These are phyloP conservation scores for Lasiommata megera DNA, from an alignment of 2,888 invertebrate species.

Conservation along the genomic window DNA sequence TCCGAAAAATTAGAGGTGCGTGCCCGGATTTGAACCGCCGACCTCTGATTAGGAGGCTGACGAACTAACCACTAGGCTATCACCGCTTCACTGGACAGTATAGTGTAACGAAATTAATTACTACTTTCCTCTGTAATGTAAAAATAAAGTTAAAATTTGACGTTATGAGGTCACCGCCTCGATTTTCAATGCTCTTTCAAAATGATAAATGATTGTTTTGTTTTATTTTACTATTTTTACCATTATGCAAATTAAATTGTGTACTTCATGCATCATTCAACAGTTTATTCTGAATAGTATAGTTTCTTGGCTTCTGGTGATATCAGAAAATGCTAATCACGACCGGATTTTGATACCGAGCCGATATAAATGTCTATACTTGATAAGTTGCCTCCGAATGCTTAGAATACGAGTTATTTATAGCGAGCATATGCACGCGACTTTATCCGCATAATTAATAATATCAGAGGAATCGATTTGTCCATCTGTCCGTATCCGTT, in stretches of 20 bases:
- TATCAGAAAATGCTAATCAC: slow-evolving; percentile 68
- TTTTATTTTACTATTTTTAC: slow-evolving; percentile 31
- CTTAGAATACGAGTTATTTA: slow-evolving; percentile 34
- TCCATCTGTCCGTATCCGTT: too few relatives aligned
- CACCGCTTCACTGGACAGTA: too few relatives aligned
- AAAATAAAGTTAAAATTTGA: neutral
- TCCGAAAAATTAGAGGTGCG: too few relatives aligned
- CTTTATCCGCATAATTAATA: slow-evolving; percentile 3
- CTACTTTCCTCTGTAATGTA: too few relatives aligned
- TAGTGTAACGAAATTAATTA: too few relatives aligned
- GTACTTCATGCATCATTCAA: slow-evolving; percentile 66
- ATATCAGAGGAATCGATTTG: neutral
- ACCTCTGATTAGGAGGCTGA: too few relatives aligned
- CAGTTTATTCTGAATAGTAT: slow-evolving; percentile 60
- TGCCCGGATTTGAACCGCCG: too few relatives aligned
- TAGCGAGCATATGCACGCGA: slow-evolving; percentile 10
- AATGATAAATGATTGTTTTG: slow-evolving; percentile 25
- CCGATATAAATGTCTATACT: slow-evolving; percentile 58
- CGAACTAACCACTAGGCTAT: too few relatives aligned
- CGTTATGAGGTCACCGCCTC: neutral
- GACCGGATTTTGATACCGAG: slow-evolving; percentile 56
- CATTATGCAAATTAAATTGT: slow-evolving; percentile 36
- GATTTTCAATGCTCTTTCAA: slow-evolving; percentile 6
- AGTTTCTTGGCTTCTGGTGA: slow-evolving; percentile 66
- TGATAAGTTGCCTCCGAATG: slow-evolving; percentile 55